Percentiles rank a stretch among this genome's conserved stretches.
Evolutionary conservation across 2,113 vertebrate genomes (phyloP).

Genomic region (Pedionomus torquatus): DNA sequence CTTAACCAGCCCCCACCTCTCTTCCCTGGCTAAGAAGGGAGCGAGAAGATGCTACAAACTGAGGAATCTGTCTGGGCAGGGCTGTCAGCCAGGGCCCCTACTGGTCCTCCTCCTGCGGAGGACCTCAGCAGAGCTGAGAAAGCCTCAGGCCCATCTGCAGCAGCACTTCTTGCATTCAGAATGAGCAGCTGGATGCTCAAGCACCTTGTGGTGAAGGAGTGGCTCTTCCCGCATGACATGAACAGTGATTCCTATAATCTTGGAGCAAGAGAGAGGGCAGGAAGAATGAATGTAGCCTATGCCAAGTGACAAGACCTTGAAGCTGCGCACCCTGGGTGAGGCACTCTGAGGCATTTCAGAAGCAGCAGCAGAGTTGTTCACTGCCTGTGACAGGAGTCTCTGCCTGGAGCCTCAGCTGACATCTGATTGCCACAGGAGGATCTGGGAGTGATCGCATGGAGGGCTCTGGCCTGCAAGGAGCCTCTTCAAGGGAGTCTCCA

Average conservation of each 20-base stretch:
- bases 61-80: neutral
- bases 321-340: accelerated
- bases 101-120: neutral
- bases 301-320: neutral
- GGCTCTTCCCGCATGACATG: neutral
- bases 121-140: neutral
- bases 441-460: neutral
- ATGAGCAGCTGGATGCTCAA: neutral
- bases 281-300: neutral
- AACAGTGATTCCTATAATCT: neutral
- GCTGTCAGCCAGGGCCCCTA: too few species aligned
- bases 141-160: neutral
- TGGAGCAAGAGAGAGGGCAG: neutral
- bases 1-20: neutral
- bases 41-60: neutral
- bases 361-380: neutral
- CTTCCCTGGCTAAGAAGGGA: neutral
- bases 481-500: neutral
- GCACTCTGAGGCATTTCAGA: neutral
- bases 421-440: neutral
- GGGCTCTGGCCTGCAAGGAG: neutral
- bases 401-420: accelerated
- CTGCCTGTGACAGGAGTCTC: neutral
- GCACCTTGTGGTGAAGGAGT: accelerated
- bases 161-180: neutral